phyloP scores from a whole-genome alignment of 23 tunicate species.

The Trididemnum nubilum region DNA sequence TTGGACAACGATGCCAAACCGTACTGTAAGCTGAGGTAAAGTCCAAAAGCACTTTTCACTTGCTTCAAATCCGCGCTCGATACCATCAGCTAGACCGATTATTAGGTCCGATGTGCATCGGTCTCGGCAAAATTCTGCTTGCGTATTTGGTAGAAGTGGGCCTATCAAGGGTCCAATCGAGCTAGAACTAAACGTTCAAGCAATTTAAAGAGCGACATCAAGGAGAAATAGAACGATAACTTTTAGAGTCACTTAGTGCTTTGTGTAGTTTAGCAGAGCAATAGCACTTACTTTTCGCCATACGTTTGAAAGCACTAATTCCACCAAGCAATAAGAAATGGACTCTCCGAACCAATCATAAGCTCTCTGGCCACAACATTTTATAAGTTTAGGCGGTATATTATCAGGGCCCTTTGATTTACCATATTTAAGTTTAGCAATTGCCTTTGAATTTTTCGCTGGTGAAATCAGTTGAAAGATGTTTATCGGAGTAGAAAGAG shows the following conservation, averaged over 20 bases:
- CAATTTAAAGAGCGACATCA: neutral
- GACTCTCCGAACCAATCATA: neutral
- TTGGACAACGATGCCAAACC: neutral
- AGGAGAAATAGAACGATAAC: neutral
- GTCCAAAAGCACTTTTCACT: neutral
- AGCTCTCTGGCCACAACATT: too few species aligned
- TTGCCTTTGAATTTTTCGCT: neutral
- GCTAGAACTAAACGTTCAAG: neutral
- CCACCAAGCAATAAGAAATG: neutral
- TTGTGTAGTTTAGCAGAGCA: too few species aligned
- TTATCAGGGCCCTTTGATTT: neutral
- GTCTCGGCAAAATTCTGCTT: neutral
- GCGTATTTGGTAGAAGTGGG: neutral
- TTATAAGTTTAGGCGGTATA: too few species aligned
- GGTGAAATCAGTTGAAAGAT: neutral
- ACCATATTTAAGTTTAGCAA: neutral
- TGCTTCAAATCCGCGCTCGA: neutral
- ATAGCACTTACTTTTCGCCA: neutral
- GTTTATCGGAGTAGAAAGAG: neutral
- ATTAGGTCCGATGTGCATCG: neutral
- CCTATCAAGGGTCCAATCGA: neutral
- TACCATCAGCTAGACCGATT: too few species aligned
- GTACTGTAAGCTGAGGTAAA: neutral
- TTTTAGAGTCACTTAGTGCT: neutral
- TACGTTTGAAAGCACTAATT: neutral